Percentiles rank a stretch among this genome's conserved stretches.
Evolutionary conservation across 2,888 invertebrate species (phyloP).

Genomic region (Oxyscelio sp.): DNA sequence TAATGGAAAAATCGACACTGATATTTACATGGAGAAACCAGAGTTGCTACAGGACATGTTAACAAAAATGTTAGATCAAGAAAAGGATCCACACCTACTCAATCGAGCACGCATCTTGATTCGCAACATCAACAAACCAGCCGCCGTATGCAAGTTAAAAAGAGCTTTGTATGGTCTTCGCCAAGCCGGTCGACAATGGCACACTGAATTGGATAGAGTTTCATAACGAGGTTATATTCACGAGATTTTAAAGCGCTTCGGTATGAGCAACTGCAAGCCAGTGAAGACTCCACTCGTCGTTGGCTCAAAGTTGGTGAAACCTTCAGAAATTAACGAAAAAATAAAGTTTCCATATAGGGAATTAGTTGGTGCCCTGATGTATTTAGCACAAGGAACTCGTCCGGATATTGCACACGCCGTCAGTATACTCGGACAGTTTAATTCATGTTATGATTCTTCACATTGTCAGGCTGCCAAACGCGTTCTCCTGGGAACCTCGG

Average conservation of each 20-base stretch:
- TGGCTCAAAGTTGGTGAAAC: too few relatives aligned
- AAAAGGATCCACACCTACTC: neutral
- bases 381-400: neutral
- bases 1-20: constrained; percentile 2
- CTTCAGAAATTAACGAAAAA: too few relatives aligned
- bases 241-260: too few relatives aligned
- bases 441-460: neutral
- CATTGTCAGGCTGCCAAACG: constrained; percentile 1
- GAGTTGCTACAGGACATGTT: constrained; percentile 1
- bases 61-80: neutral
- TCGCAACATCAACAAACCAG: neutral
- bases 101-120: neutral
- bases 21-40: constrained; percentile 11
- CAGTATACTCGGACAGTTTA: neutral
- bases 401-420: neutral
- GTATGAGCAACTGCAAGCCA: too few relatives aligned
- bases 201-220: neutral
- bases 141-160: constrained; percentile 18
- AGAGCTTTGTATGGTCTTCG: constrained; percentile 11
- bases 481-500: neutral
- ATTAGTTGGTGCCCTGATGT: neutral
- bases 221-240: too few relatives aligned
- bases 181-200: constrained; percentile 16
- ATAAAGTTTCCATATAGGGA: neutral
- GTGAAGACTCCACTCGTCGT: too few relatives aligned